Percentiles rank a stretch among this genome's conserved stretches.
Evolutionary conservation across 2,888 invertebrate species (phyloP).

Genomic region (Spilarctia lutea): DNA sequence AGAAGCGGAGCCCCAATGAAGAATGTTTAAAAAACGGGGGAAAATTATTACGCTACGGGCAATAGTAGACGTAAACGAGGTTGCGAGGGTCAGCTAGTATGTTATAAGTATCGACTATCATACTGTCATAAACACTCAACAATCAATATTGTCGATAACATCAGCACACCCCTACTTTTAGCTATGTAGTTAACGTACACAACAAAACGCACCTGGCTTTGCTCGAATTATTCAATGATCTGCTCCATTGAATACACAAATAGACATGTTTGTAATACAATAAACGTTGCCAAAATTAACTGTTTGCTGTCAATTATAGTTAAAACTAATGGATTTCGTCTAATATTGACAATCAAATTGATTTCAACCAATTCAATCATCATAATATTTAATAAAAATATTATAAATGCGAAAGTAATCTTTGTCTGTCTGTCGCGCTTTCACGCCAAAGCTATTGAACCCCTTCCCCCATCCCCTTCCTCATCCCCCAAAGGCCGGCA

Average conservation of each 20-base stretch:
- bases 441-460: too few species aligned
- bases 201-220: conserved; percentile 38
- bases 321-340: conserved; percentile 3
- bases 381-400: not conserved
- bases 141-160: conserved; percentile 50
- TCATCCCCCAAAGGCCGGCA: too few species aligned
- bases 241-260: conserved; percentile 51
- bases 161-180: conserved; percentile 26
- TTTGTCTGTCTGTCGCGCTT: too few species aligned
- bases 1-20: too few species aligned
- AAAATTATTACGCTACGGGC: too few species aligned
- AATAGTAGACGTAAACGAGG: too few species aligned
- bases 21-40: too few species aligned
- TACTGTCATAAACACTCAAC: conserved; percentile 19
- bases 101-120: conserved; percentile 6
- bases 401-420: too few species aligned
- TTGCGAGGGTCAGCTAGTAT: too few species aligned
- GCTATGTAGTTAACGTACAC: not conserved
- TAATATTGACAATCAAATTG: not conserved
- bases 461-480: too few species aligned
- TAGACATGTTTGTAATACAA: conserved; percentile 19
- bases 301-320: conserved; percentile 23
- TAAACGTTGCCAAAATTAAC: conserved; percentile 24
- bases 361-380: not conserved
- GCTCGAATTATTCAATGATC: conserved; percentile 52